Evolutionary conservation across 2,888 invertebrate species (phyloP).

Genomic region (Netelia melanura): DNA sequence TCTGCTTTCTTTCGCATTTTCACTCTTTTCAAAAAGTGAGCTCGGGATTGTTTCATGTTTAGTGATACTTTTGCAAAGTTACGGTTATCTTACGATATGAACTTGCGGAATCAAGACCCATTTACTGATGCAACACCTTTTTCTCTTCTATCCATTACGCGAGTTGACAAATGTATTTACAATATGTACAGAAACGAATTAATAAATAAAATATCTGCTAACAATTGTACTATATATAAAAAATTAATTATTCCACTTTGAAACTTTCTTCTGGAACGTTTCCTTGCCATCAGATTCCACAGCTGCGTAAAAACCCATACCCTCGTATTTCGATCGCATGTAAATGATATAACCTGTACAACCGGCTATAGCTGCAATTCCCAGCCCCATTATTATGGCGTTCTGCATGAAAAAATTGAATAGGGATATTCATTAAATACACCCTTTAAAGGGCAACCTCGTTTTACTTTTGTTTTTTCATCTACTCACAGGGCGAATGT

Average conservation of each 20-base stretch:
- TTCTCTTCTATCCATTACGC: not conserved
- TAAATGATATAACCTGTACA: constrained; percentile 94
- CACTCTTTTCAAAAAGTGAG: too few relatives aligned
- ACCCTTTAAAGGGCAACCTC: too few relatives aligned
- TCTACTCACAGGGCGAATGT: constrained; percentile 92
- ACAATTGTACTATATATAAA: not conserved
- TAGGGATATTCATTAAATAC: too few relatives aligned
- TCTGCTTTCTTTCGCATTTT: too few relatives aligned
- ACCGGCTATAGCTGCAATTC: constrained; percentile 90
- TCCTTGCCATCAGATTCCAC: constrained; percentile 92
- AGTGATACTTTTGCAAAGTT: not conserved
- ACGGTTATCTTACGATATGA: not conserved
- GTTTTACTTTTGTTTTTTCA: constrained; percentile 14
- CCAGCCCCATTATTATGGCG: constrained; percentile 93
- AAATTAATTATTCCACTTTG: constrained; percentile 89
- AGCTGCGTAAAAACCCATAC: constrained; percentile 92
- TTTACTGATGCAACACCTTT: constrained; percentile 14
- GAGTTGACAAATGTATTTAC: constrained; percentile 42
- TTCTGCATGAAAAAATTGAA: constrained; percentile 88
- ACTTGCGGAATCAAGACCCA: constrained; percentile 3
- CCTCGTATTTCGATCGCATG: constrained; percentile 93
- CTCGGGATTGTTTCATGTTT: too few relatives aligned
- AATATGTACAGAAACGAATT: constrained; percentile 48
- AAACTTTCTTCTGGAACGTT: constrained; percentile 90
- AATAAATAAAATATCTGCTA: constrained; percentile 44